Base-by-base conservation (phyloP, 2,888 invertebrate species). In the Eilema sororculum region DNA sequence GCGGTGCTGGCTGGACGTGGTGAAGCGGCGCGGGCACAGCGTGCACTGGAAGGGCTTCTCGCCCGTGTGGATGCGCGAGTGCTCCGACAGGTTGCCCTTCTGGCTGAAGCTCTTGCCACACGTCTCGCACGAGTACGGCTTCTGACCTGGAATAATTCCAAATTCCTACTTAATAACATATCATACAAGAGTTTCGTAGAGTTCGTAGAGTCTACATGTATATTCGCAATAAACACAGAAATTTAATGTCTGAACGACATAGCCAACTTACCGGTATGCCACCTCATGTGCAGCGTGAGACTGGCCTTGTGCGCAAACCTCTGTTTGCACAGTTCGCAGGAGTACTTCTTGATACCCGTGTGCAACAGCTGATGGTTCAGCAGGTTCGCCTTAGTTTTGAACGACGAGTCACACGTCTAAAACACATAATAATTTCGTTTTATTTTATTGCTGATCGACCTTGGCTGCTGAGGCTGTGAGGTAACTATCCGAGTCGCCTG, bases 291-390 rank as follows among this genome's bases (percentile, higher is more conserved):
- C 65, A 97, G 90, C 6, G 96, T 97, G 58, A 98, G 95, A 74
- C 97, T 97, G 0, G 97, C 97, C 89, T 97, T 97, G 87, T 98
- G 97, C 12, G 97, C 96, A 87, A 98, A 98, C 80, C 96, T 96
- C 84, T 97, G 97, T 52, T 96, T 96, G 89, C 98, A 98, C 56
- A 96, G 94, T 72, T 96, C 96, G 83, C 98, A 98, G 9, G 95
- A 92, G 89, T 96, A 97, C 84, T 96, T 96, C 90, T 97, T 97
- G 65, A 97, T 96, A 0, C 97, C 97, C 0, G 97, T 96, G 86
- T 98, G 98, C 0, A 97, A 96, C 12, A 96, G 95, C 84, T 96
- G 96, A 86, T 98, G 98, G 89, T 97, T 97, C 63, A 97, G 85
- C 52, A 98, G 89, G 87, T 97, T 97, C 6, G 97, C 96, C 75